Evolutionary conservation across 2,888 invertebrate genomes (phyloP).

Genomic region (Imbricaverruca yamaguchii): DNA sequence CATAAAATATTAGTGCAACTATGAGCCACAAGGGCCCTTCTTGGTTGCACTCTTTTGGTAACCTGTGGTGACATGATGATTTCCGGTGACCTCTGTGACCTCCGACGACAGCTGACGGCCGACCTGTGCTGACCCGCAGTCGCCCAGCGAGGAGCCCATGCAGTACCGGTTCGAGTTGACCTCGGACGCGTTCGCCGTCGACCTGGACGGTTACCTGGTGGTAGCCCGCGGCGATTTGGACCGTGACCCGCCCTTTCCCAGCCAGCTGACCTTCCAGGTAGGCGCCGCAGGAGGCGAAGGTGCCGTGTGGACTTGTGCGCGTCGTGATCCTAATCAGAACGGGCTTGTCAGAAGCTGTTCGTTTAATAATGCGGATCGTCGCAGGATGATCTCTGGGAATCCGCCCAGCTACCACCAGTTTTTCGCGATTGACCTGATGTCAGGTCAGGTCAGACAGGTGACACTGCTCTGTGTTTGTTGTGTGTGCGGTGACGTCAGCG

Average conservation of each 20-base stretch:
- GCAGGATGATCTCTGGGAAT: conserved; percentile 55
- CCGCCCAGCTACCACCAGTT: conserved; percentile 69
- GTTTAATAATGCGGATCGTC: no score
- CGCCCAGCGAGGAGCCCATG: conserved; percentile 68
- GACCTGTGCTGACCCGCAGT: conserved; percentile 45
- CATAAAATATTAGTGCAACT: no score
- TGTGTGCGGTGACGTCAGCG: background rate
- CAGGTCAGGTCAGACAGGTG: conserved; percentile 72
- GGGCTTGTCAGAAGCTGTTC: no score
- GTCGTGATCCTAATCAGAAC: no score
- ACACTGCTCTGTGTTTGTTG: conserved; percentile 37
- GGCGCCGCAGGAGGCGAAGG: conserved; percentile 24
- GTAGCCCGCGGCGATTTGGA: conserved; percentile 78
- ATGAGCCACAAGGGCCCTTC: no score
- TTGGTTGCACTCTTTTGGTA: no score
- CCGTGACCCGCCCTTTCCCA: conserved; percentile 75
- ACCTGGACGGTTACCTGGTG: conserved; percentile 60
- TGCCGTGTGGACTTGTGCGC: background rate
- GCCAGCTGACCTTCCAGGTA: conserved; percentile 74
- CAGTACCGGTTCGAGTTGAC: conserved; percentile 75
- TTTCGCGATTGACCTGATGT: conserved; percentile 71
- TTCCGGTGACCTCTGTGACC: no score
- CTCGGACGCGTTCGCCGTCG: conserved; percentile 71
- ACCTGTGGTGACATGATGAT: no score
- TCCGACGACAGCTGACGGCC: no score